A percentile compares a stretch with the other conserved stretches of the same genome.
phyloP scores from a whole-genome alignment of 2,113 vertebrate genomes.

The Cavia aperea region DNA sequence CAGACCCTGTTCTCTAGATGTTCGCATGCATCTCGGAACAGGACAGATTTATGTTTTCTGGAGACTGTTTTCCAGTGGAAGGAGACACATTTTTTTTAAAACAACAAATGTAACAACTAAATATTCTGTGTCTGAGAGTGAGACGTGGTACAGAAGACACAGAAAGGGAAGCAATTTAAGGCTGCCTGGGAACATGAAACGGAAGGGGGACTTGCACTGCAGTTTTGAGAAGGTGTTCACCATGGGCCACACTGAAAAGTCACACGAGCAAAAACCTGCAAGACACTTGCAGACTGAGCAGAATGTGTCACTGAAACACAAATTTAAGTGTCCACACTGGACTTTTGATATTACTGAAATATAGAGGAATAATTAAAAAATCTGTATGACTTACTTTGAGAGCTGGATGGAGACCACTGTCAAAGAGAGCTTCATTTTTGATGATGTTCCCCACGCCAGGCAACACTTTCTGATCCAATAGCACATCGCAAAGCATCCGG shows the following conservation, averaged over 20 bases:
- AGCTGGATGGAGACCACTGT: conserved; percentile 88
- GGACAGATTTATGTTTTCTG: background rate
- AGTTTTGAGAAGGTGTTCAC: background rate
- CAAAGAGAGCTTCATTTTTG: conserved; percentile 94
- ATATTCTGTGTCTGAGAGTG: background rate
- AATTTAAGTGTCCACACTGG: background rate
- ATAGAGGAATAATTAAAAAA: background rate
- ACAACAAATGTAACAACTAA: background rate
- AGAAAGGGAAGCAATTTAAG: background rate
- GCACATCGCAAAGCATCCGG: conserved; percentile 89
- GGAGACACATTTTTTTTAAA: background rate
- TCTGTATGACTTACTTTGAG: conserved; percentile 78
- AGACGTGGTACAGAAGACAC: background rate
- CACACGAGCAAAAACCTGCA: background rate
- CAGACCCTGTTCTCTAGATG: no score
- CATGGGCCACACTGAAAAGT: fast-evolving
- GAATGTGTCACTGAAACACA: background rate
- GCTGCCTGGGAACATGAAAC: fast-evolving
- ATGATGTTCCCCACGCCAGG: conserved; percentile 98
- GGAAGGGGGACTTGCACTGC: fast-evolving
- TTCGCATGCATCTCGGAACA: background rate
- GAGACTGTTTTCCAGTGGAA: background rate
- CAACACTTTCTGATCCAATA: conserved; percentile 90
- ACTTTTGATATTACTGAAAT: background rate
- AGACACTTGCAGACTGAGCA: background rate